A percentile compares a stretch with the other conserved stretches of the same genome.
phyloP scores from a whole-genome alignment of 2,888 invertebrate species.

The Achlya flavicornis region DNA sequence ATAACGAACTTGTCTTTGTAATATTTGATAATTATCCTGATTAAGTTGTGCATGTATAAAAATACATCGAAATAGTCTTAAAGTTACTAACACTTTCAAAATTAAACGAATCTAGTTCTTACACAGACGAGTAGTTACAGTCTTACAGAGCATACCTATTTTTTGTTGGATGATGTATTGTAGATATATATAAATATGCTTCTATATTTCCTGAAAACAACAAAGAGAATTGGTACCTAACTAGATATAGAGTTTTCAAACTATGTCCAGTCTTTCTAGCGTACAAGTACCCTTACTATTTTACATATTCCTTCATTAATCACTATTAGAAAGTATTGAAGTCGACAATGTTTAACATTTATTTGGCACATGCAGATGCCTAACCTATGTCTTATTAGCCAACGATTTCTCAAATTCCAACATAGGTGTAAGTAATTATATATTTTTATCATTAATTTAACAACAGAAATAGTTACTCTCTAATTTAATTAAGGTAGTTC shows the following conservation, averaged over 20 bases:
- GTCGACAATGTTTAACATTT: constrained; percentile 23
- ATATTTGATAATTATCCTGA: background rate
- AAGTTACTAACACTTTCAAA: background rate
- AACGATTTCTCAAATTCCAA: constrained; percentile 33
- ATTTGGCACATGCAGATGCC: constrained; percentile 43
- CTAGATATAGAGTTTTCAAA: background rate
- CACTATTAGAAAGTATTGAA: background rate
- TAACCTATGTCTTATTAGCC: constrained; percentile 29
- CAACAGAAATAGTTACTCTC: constrained; percentile 41
- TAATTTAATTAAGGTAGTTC: constrained; percentile 43
- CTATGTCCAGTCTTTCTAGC: too few species aligned
- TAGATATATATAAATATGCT: background rate
- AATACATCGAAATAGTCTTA: background rate
- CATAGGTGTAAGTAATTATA: constrained; percentile 16
- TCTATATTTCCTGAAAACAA: background rate
- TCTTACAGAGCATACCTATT: background rate
- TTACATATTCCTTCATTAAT: background rate
- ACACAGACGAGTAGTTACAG: background rate
- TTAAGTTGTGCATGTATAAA: background rate
- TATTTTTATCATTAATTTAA: constrained; percentile 32
- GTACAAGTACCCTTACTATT: background rate
- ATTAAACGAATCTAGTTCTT: background rate
- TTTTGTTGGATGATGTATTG: background rate
- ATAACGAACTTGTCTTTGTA: background rate
- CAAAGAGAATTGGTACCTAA: background rate